Base-by-base conservation (phyloP, 2,113 vertebrate species). In the Gymnorhina tibicen region DNA sequence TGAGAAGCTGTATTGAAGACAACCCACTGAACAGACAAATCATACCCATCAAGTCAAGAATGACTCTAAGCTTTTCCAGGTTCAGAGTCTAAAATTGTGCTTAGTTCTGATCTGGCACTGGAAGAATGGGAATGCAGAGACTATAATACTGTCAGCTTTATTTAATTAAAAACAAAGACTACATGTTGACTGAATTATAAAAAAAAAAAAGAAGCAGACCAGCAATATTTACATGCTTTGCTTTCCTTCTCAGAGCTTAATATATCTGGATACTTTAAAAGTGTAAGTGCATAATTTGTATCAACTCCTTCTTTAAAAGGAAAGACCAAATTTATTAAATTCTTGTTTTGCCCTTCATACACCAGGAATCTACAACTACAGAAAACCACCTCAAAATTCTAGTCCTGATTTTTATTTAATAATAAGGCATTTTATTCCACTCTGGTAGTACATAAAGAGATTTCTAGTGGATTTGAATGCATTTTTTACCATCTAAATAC, bases 131-230 rank as follows among this genome's bases (percentile, higher is more conserved):
- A 88, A 9, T 53, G n/a, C 74, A 83, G 27, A 77, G 32, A 49
- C 14, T 73, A 23, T 83, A 85, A 85, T 68, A 28, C 22, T 70
- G 46, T 73, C 94, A 93, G 32, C 59, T 83, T 90, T 89, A 85
- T 83, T 88, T 85, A 91, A 95, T 92, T 93, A 88, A 64, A 95
- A 93, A 39, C 63, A 84, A 84, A 93, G 74, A 63, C 78, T 86
- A 69, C 74, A 70, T 86, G 72, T 77, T 93, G 79, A 89, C 68
- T 91, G 49, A 92, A 91, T 86, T 86, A 95, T 55, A 33, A 7
- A n/a, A n/a, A 41, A 32, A 79, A 63, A 77, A 70, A 73, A 64
- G 7, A 35, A 75, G 6, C 28, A 82, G 35, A 77, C 75, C 33
- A 74, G 44, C 41, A 90, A 24, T 78, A 89, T 62, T 73, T 87